These are phyloP conservation scores for Lota lota DNA, from an alignment of 2,113 vertebrate genomes.

Conservation along the genomic window DNA sequence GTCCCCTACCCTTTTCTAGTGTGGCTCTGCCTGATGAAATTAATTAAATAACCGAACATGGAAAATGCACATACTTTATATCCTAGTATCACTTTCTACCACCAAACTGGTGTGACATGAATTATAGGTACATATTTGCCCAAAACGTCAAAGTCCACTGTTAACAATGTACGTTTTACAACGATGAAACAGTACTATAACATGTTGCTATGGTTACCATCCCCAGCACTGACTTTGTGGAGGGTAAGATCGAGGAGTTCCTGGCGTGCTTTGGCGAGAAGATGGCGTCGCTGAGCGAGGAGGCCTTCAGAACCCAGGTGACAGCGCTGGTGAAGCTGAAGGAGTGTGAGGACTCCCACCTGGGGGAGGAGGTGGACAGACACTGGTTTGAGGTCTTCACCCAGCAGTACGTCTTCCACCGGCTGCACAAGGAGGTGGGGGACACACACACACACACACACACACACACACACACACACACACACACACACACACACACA, in stretches of 20 bases:
- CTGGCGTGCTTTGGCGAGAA: slow-evolving; percentile 84
- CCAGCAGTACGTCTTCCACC: slow-evolving; percentile 90
- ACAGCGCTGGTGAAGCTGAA: slow-evolving; percentile 93
- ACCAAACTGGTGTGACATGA: too few relatives aligned
- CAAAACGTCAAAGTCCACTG: too few relatives aligned
- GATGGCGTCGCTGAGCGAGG: slow-evolving; percentile 81
- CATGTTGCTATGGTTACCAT: slow-evolving; percentile 1
- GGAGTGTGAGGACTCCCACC: slow-evolving; percentile 92
- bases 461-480: slow-evolving; percentile 5
- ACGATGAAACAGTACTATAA: background rate
- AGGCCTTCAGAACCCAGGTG: slow-evolving; percentile 88
- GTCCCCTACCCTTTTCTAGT: too few relatives aligned
- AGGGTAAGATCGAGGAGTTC: slow-evolving; percentile 93
- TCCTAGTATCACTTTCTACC: too few relatives aligned
- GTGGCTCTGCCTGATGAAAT: too few relatives aligned
- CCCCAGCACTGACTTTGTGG: slow-evolving; percentile 87
- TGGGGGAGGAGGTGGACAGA: slow-evolving; percentile 94
- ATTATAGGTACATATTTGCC: too few relatives aligned
- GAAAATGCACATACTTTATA: too few relatives aligned
- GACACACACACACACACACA: too few relatives aligned
- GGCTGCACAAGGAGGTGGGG: slow-evolving; percentile 85
- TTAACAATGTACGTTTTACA: too few relatives aligned
- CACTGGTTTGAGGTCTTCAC: slow-evolving; percentile 96
- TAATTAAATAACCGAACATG: too few relatives aligned
- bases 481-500: background rate